Conservation (phyloP, 1,140 invertebrate species). For the Oreohelix idahoensis region DNA sequence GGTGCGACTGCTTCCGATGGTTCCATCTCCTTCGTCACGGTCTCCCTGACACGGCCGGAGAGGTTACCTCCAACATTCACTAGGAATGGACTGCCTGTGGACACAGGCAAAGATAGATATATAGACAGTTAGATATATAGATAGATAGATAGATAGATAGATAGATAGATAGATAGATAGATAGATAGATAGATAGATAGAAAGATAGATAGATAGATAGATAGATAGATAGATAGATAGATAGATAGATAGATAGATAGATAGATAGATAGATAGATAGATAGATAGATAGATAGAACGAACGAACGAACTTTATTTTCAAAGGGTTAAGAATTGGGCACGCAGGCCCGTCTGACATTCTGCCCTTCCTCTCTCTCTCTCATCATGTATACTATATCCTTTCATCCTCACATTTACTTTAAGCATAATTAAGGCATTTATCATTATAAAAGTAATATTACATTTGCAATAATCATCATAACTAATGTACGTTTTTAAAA, state of each 20-base stretch:
- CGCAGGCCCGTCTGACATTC: too few species aligned
- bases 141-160: not conserved
- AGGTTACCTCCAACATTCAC: conserved; percentile 80
- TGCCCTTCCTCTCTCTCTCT: too few species aligned
- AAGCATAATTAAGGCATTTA: too few species aligned
- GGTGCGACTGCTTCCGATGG: conserved; percentile 56
- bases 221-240: not conserved
- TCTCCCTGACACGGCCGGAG: conserved; percentile 68
- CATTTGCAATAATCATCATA: too few species aligned
- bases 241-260: not conserved
- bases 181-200: not conserved
- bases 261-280: not conserved
- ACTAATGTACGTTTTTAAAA: too few species aligned
- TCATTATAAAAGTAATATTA: too few species aligned
- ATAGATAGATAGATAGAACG: not conserved
- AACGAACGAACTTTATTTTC: too few species aligned
- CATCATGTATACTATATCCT: too few species aligned
- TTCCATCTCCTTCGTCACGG: conserved; percentile 62
- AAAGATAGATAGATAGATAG: not conserved
- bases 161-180: not conserved
- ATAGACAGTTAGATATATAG: too few species aligned
- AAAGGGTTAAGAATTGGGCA: too few species aligned
- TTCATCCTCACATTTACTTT: too few species aligned
- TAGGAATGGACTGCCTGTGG: conserved; percentile 91
- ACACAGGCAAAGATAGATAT: not conserved